Base-by-base conservation (phyloP, 2,888 invertebrate species). In the Julus scandinavius region DNA sequence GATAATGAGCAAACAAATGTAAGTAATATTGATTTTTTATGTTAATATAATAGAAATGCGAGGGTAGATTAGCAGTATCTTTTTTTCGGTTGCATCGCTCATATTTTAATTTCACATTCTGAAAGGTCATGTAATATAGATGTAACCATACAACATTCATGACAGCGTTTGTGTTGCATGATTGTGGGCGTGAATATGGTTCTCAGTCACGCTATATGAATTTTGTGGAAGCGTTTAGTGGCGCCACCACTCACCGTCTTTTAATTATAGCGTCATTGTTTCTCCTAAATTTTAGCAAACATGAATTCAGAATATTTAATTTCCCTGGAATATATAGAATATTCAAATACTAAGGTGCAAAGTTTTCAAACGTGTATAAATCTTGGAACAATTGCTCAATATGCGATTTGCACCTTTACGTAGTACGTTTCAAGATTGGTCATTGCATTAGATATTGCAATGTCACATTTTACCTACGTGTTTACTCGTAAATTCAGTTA, bases 1-100 rank as follows among this genome's bases (percentile, higher is more conserved):
- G 72, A 72, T 72, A 72, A 72, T 72, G 72, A 72, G 72, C 72
- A 72, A 72, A 72, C 72, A 72, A 72, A 72, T 72, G 72, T 72
- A 72, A 72, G 72, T 72, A 29, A 72, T 72, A 72, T 72, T 72
- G 72, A 72, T 72, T 72, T 72, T 72, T 72, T 29, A 0, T 72
- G 72, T 72, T 72, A 11, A 72, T 72, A 72, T 9, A 20, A 72
- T 9, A 9, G 29, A 72, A 72, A 72, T 72, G 29, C n/a, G 72
- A 72, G 72, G 29, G 72, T 1, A 72, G 72, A 72, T 72, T 72
- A 72, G 9, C 72, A 29, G 20, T 72, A 20, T 72, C 20, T 45
- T 45, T 45, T 45, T 45, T 5, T 45, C 7, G 45, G 45, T 45
- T 45, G 72, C 72, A 72, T 72, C 20, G 72, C 20, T 72, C 20